Percentiles rank a stretch among this genome's conserved stretches.
These are phyloP conservation scores for Parazoanthus swiftii DNA, from an alignment of 92 coral and sea anemone genomes.

Conservation along the genomic window DNA sequence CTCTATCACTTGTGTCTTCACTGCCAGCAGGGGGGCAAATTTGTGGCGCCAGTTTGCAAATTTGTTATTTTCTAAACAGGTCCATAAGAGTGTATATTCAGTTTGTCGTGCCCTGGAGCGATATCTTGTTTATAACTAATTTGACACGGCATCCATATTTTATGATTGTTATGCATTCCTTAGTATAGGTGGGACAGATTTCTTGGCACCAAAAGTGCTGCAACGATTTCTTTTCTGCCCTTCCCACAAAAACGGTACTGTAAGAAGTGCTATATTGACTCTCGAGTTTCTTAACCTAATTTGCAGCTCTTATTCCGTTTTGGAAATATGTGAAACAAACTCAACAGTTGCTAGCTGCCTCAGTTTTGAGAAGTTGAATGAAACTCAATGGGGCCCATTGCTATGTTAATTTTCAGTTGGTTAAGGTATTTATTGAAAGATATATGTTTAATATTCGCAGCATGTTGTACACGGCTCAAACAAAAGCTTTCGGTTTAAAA, in stretches of 20 bases:
- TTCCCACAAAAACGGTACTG: background rate
- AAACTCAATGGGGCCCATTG: background rate
- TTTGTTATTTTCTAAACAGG: slow-evolving; percentile 31
- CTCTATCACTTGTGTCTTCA: slow-evolving; percentile 8
- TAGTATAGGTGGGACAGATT: slow-evolving; percentile 20
- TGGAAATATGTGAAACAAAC: background rate
- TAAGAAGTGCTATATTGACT: background rate
- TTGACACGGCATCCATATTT: slow-evolving; percentile 12
- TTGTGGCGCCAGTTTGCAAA: slow-evolving; percentile 39
- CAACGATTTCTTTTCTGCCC: background rate
- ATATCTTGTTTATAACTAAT: background rate
- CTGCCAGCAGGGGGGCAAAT: slow-evolving; percentile 28
- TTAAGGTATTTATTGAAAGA: slow-evolving; percentile 9
- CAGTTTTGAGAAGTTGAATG: background rate
- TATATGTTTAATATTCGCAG: slow-evolving; percentile 17
- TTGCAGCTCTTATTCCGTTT: background rate
- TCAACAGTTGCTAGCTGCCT: background rate
- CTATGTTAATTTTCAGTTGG: background rate
- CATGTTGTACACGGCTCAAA: slow-evolving; percentile 33
- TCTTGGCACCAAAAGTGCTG: background rate
- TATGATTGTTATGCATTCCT: slow-evolving; percentile 13
- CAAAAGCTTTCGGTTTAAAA: slow-evolving; percentile 22
- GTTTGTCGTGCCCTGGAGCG: slow-evolving; percentile 22
- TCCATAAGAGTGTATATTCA: slow-evolving; percentile 10
- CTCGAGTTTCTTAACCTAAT: background rate